Base-by-base conservation (phyloP, 2,113 vertebrate genomes). In the Neoarius graeffei region DNA sequence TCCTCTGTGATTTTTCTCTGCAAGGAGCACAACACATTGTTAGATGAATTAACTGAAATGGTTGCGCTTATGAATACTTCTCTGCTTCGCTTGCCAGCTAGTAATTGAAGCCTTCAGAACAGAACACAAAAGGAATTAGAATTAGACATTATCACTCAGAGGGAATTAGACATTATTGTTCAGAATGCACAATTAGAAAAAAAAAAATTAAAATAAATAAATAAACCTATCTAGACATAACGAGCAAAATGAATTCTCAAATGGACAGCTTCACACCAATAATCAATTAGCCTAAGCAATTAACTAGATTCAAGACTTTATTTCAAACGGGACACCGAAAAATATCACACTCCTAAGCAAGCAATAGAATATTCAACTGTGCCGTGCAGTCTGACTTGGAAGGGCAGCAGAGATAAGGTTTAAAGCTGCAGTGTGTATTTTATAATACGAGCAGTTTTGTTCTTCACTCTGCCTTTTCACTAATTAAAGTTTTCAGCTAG, bases 121-220 rank as follows among this genome's bases (percentile, higher is more conserved):
- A 64, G 60, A 88, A 69, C 57, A 52, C 73, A 84, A 88, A 87
- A 81, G 30, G 57, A 87, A 90, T 85, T 30, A 83, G 50, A 86
- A 19, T 50, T 42, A 42, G 42, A 42, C 42, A 42, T 42, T 42
- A 42, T 42, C 85, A 13, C 86, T 85, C 30, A 35, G 85, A 52
- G 60, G 85, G 81, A 91, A 91, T 88, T 83, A 87, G 79, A 84
- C 79, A 42, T 85, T 77, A 77, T 59, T 88, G 89, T 89, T 87
- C 71, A 77, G 73, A 89, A 82, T 23, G 56, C 57, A 60, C 35
- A 81, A 83, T 74, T 54, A 54, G 52, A 81, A 74, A 88, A 62
- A 13, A 10, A 10, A 71, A 60, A 84, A 56, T 11, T 0, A 60
- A 84, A 56, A 23, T 0, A n/a, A 79, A 50, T 20, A 50, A 25